phyloP scores from a whole-genome alignment of 2,797 vertebrate genomes.

The Hybognathus amarus region DNA sequence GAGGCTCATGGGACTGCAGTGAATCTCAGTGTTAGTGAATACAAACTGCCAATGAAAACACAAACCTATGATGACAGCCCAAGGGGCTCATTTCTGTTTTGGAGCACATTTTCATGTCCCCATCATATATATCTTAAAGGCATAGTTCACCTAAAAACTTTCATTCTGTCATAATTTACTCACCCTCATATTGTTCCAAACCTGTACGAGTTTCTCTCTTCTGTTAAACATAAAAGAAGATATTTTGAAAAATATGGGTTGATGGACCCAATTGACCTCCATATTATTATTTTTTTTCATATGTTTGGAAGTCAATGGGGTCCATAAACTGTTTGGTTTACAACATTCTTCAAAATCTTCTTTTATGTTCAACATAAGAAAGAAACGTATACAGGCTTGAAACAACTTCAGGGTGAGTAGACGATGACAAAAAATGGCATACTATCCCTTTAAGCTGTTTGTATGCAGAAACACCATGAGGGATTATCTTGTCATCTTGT shows the following conservation, averaged over 20 bases:
- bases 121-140: neutral
- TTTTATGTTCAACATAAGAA: neutral
- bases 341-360: neutral
- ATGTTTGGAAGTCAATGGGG: neutral
- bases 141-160: neutral
- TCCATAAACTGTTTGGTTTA: neutral
- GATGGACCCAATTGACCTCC: no score
- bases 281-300: neutral
- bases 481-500: constrained; percentile 39
- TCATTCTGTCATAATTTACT: neutral
- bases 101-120: neutral
- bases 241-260: neutral
- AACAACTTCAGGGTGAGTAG: neutral
- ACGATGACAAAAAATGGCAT: neutral
- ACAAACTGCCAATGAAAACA: constrained; percentile 2
- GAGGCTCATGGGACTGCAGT: neutral
- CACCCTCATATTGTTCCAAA: neutral
- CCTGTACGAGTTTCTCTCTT: neutral
- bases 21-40: neutral
- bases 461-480: constrained; percentile 24
- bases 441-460: constrained; percentile 7
- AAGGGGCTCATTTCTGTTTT: neutral
- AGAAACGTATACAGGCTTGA: neutral
- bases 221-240: neutral
- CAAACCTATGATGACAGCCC: neutral